Conservation (phyloP, 2,888 invertebrate species). For the Byasa hedistus region DNA sequence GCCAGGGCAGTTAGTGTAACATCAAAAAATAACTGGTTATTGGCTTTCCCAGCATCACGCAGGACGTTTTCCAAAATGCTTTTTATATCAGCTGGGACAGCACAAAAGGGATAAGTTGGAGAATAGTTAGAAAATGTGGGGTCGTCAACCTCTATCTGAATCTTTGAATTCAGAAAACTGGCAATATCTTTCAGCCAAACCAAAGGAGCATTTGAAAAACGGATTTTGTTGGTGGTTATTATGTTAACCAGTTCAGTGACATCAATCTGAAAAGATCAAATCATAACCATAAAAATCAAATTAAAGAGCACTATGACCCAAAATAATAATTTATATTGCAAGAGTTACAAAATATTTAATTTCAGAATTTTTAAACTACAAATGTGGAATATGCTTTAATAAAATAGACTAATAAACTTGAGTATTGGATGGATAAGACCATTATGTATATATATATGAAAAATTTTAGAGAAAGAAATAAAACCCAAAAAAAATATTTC, state of each 20-base stretch:
- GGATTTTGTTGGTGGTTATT: conserved; percentile 78
- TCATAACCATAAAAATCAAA: background rate
- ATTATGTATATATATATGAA: too few species aligned
- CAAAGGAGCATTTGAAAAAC: conserved; percentile 85
- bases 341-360: too few species aligned
- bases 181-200: conserved; percentile 85
- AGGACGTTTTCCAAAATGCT: conserved; percentile 71
- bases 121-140: conserved; percentile 80
- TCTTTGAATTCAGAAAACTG: conserved; percentile 81
- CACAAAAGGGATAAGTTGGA: conserved; percentile 78
- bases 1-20: conserved; percentile 84
- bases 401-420: too few species aligned
- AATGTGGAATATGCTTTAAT: too few species aligned
- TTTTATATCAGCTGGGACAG: conserved; percentile 70
- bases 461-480: too few species aligned
- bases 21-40: conserved; percentile 85
- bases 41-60: conserved; percentile 81
- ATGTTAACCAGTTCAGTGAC: conserved; percentile 75
- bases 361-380: too few species aligned
- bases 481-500: too few species aligned
- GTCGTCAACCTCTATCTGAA: conserved; percentile 82
- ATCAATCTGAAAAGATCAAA: conserved; percentile 77
- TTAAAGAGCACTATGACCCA: too few species aligned
- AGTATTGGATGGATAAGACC: too few species aligned
- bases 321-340: too few species aligned